Percentiles rank a stretch among this genome's conserved stretches.
These are phyloP conservation scores for Melieria picta DNA, from an alignment of 2,888 invertebrate genomes.

Conservation along the genomic window DNA sequence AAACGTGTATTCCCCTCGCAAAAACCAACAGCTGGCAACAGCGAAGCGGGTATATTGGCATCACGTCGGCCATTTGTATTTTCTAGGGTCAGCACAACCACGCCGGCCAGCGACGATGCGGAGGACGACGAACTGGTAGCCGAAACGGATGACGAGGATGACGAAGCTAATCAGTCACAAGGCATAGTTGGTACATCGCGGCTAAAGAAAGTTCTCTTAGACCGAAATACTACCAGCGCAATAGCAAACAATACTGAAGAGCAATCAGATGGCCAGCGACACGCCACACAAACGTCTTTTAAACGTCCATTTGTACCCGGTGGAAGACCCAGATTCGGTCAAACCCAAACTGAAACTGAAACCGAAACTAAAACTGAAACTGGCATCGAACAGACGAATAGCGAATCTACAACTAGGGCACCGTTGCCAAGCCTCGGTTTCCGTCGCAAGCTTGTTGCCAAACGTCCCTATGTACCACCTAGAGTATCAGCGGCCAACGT, in stretches of 20 bases:
- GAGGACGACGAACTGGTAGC: constrained; percentile 21
- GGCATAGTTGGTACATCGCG: constrained; percentile 48
- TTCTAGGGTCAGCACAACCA: constrained; percentile 22
- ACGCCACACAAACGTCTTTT: constrained; percentile 11
- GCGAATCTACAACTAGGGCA: constrained; percentile 18
- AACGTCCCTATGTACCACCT: constrained; percentile 52
- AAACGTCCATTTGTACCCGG: constrained; percentile 32
- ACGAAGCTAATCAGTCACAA: constrained; percentile 37
- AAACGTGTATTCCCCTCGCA: neutral
- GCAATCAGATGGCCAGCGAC: neutral
- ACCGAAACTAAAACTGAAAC: constrained; percentile 20
- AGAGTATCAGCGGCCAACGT: constrained; percentile 39
- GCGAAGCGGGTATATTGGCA: constrained; percentile 5
- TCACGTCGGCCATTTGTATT: constrained; percentile 22
- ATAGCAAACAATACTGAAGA: constrained; percentile 13
- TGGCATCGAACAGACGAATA: neutral
- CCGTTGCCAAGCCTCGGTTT: constrained; percentile 46
- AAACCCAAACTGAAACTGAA: constrained; percentile 19
- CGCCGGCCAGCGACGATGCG: constrained; percentile 5
- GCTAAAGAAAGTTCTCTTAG: constrained; percentile 52
- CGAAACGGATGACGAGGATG: constrained; percentile 7
- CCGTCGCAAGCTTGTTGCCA: constrained; percentile 55
- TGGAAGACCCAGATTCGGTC: constrained; percentile 8
- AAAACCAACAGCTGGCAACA: neutral
- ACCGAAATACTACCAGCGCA: constrained; percentile 38